Conservation (phyloP, 1,140 invertebrate species). For the Chironomus striatipennis region DNA sequence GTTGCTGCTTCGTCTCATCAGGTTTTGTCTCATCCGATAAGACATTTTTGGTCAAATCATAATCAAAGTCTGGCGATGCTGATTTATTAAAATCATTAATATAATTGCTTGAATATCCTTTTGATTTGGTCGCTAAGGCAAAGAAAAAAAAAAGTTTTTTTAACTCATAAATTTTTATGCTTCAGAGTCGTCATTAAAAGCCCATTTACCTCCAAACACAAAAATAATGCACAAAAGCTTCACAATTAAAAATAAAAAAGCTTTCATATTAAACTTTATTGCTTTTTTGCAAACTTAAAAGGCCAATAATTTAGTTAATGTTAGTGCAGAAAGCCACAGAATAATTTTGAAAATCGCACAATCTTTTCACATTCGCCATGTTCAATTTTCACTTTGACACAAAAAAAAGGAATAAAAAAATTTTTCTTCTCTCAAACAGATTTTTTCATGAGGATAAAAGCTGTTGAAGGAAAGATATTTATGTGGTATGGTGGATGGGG, state of each 20-base stretch:
- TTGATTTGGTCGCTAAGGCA: neutral
- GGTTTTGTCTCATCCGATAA: neutral
- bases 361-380: neutral
- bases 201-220: neutral
- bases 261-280: neutral
- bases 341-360: slow-evolving; percentile 17
- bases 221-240: slow-evolving; percentile 18
- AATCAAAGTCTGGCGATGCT: neutral
- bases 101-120: neutral
- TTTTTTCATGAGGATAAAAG: neutral
- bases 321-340: neutral
- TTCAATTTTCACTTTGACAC: slow-evolving; percentile 17
- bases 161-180: too few relatives aligned
- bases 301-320: neutral
- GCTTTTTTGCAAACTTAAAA: slow-evolving; percentile 15
- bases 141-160: neutral
- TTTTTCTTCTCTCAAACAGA: neutral
- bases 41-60: neutral
- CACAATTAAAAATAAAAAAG: neutral
- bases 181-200: too few relatives aligned
- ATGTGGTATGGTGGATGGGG: neutral
- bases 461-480: neutral
- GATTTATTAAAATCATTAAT: slow-evolving; percentile 17
- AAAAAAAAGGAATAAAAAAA: neutral
- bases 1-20: neutral